Conservation (phyloP, 2,797 vertebrate genomes). For the Ctenochaetus hawaiiensis region DNA sequence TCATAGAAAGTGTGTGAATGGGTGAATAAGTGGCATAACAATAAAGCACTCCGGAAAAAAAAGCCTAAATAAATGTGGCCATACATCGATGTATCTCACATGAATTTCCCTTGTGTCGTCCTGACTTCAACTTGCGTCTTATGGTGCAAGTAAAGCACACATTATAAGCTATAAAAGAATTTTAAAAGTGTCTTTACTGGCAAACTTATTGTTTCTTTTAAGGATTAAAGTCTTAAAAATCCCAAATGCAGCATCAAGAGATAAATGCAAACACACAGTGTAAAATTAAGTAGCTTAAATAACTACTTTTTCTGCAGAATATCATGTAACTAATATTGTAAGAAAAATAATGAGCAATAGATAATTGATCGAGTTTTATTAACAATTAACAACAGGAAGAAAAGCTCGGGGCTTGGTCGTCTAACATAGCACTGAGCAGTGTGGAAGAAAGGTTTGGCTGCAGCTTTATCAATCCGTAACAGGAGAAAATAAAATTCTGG, state of each 20-base stretch:
- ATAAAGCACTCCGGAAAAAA: too few species aligned
- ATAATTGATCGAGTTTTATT: neutral
- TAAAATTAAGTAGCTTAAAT: neutral
- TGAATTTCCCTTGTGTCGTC: neutral
- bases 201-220: neutral
- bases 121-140: neutral
- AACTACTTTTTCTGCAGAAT: neutral
- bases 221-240: neutral
- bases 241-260: neutral
- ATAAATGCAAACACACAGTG: neutral
- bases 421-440: too few species aligned
- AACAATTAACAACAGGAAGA: neutral
- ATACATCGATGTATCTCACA: neutral
- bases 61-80: too few species aligned
- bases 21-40: too few species aligned
- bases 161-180: too few species aligned
- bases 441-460: too few species aligned
- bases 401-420: neutral
- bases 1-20: too few species aligned
- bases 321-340: too few species aligned
- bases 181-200: neutral
- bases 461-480: too few species aligned
- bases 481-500: too few species aligned
- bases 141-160: too few species aligned
- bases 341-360: neutral